These are phyloP conservation scores for Elymnias hypermnestra DNA, from an alignment of 1,140 invertebrate genomes.

Conservation along the genomic window DNA sequence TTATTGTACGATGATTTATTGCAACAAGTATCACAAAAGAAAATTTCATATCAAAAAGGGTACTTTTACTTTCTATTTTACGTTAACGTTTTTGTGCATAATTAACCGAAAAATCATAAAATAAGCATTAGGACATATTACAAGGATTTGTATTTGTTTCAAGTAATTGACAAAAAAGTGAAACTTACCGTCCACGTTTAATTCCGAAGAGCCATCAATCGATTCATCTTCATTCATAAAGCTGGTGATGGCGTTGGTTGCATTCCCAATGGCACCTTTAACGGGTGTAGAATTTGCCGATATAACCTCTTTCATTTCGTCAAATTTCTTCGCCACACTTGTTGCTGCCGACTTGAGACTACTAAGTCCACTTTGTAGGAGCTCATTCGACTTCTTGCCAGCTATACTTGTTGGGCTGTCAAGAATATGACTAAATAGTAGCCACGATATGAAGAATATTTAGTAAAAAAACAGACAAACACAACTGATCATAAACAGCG, in stretches of 20 bases:
- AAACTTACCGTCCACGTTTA: slow-evolving; percentile 62
- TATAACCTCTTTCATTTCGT: slow-evolving; percentile 95
- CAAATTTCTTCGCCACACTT: slow-evolving; percentile 91
- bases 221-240: slow-evolving; percentile 64
- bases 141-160: no score
- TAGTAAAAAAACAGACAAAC: not conserved
- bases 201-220: slow-evolving; percentile 64
- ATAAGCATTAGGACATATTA: no score
- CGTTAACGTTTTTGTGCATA: no score
- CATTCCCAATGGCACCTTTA: slow-evolving; percentile 76
- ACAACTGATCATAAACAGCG: no score
- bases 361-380: slow-evolving; percentile 89
- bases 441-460: not conserved
- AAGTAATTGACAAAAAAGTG: not conserved
- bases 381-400: slow-evolving; percentile 91
- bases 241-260: slow-evolving; percentile 53
- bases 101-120: no score
- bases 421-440: slow-evolving; percentile 4
- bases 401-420: slow-evolving; percentile 86
- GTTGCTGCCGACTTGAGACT: slow-evolving; percentile 91
- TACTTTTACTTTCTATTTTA: no score
- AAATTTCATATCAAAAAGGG: no score
- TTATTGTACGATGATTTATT: no score
- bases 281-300: slow-evolving; percentile 90
- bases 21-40: no score